A percentile compares a stretch with the other conserved stretches of the same genome.
These are phyloP conservation scores for Rhynchopsitta pachyrhyncha DNA, from an alignment of 2,113 vertebrate genomes.

Conservation along the genomic window DNA sequence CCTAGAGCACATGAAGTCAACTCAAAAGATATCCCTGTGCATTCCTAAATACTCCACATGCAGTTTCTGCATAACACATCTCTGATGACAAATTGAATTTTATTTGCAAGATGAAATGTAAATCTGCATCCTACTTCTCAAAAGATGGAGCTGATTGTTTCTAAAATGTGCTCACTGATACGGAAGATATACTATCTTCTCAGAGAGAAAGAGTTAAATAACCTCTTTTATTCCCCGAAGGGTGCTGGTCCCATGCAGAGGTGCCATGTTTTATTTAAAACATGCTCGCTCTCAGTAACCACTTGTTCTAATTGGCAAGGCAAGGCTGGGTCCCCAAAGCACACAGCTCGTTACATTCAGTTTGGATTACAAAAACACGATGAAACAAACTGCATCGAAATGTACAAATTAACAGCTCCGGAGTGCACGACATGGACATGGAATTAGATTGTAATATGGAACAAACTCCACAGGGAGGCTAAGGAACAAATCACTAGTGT, in stretches of 20 bases:
- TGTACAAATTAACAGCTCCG: slow-evolving; percentile 79
- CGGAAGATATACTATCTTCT: background rate
- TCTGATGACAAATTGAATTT: background rate
- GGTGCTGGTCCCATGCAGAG: slow-evolving; percentile 53
- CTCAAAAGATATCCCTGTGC: background rate
- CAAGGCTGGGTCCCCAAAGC: slow-evolving; percentile 80
- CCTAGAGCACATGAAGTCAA: background rate
- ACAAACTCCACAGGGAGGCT: slow-evolving; percentile 72
- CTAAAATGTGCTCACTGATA: background rate
- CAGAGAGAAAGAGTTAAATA: slow-evolving; percentile 69
- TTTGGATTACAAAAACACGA: slow-evolving; percentile 82
- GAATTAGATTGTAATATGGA: slow-evolving; percentile 78
- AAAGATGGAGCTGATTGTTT: background rate
- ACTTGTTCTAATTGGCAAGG: slow-evolving; percentile 84
- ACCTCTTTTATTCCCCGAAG: slow-evolving; percentile 56
- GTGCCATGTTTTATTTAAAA: slow-evolving; percentile 85
- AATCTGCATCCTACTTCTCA: background rate
- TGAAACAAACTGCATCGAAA: slow-evolving; percentile 82
- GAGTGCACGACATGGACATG: slow-evolving; percentile 67
- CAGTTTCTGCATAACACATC: background rate
- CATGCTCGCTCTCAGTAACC: slow-evolving; percentile 77
- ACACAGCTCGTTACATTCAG: slow-evolving; percentile 79
- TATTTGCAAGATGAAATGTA: background rate
- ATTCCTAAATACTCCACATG: background rate
- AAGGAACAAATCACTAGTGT: slow-evolving; percentile 73